phyloP scores from a whole-genome alignment of 37 sponge, comb jelly and placozoan genomes.

The Theonella swinhoei region DNA sequence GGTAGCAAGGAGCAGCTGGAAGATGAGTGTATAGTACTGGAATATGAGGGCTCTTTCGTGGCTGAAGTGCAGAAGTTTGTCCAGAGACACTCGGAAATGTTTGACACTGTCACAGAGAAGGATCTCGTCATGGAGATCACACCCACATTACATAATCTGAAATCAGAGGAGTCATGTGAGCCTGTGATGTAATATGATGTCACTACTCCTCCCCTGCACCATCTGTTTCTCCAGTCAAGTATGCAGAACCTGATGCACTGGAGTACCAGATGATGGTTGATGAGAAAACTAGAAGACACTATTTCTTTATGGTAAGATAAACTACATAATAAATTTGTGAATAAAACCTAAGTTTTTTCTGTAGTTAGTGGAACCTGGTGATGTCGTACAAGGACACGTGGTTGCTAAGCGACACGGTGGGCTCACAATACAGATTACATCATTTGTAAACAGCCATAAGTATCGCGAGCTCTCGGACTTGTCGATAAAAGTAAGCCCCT shows the following conservation, averaged over 20 bases:
- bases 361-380: constrained; percentile 49
- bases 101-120: constrained; percentile 3
- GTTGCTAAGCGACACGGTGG: constrained; percentile 3
- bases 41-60: constrained; percentile 23
- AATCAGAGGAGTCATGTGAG: constrained; percentile 1
- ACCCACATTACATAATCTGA: neutral
- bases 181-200: neutral
- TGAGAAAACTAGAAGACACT: constrained; percentile 1
- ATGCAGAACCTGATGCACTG: constrained; percentile 39
- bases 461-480: constrained; percentile 43
- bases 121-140: neutral
- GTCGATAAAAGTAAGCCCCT: constrained; percentile 27
- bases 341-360: neutral
- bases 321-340: neutral
- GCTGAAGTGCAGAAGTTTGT: constrained; percentile 30
- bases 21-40: neutral
- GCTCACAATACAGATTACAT: constrained; percentile 29
- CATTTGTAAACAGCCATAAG: constrained; percentile 35
- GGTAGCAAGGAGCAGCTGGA: neutral
- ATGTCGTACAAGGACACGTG: constrained; percentile 63
- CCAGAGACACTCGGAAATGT: neutral
- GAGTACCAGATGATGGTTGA: constrained; percentile 53
- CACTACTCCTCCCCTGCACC: neutral
- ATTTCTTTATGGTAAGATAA: constrained; percentile 44
- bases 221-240: constrained; percentile 1